Percentiles rank a stretch among this genome's conserved stretches.
phyloP scores from a whole-genome alignment of 2,888 invertebrate genomes.

The Polyommatus icarus region DNA sequence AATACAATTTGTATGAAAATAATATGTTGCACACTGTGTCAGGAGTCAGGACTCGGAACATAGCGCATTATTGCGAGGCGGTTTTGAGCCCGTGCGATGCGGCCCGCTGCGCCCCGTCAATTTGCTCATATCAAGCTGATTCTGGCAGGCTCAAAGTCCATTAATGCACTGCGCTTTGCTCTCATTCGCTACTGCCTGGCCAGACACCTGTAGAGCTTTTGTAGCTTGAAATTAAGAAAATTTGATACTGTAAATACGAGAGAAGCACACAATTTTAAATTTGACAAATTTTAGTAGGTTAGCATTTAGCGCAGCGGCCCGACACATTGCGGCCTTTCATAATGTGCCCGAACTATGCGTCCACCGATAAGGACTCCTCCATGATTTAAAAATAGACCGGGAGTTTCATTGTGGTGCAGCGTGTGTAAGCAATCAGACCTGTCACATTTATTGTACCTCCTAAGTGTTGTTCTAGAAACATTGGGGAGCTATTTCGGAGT shows the following conservation, averaged over 20 bases:
- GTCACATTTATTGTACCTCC: constrained; percentile 36
- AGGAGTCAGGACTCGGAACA: not conserved
- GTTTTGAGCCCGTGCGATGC: too few relatives aligned
- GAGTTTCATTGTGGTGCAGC: constrained; percentile 33
- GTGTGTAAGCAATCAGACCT: constrained; percentile 38
- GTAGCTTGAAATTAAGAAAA: too few relatives aligned
- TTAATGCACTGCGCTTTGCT: too few relatives aligned
- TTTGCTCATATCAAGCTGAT: too few relatives aligned
- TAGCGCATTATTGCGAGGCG: not conserved
- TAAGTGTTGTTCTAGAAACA: constrained; percentile 38
- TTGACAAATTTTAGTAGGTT: not conserved
- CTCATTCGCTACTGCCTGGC: too few relatives aligned
- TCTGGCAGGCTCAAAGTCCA: too few relatives aligned
- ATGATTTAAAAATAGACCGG: constrained; percentile 31
- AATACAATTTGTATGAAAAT: not conserved
- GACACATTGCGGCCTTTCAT: not conserved
- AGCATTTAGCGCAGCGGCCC: not conserved
- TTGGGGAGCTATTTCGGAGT: constrained; percentile 34
- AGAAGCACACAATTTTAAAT: not conserved
- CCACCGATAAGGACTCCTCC: not conserved
- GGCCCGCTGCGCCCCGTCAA: too few relatives aligned
- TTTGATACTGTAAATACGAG: too few relatives aligned
- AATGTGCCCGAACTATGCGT: not conserved
- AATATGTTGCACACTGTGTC: too few relatives aligned
- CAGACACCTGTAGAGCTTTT: too few relatives aligned